Percentiles rank a stretch among this genome's conserved stretches.
phyloP scores from a whole-genome alignment of 2,113 vertebrate species.

The Datnioides undecimradiatus region DNA sequence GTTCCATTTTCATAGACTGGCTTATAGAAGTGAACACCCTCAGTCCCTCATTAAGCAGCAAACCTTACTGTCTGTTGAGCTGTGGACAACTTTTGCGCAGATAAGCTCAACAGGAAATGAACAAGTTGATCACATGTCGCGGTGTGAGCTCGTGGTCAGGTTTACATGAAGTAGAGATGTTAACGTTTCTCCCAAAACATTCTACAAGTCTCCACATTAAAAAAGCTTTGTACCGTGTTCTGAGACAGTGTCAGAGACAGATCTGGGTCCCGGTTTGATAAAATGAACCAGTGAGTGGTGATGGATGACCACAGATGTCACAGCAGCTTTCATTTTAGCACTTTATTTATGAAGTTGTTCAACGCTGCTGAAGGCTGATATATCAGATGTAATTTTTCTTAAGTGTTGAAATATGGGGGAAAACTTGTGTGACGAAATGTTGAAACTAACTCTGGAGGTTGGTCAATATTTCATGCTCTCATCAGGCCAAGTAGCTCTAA shows the following conservation, averaged over 20 bases:
- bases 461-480: not conserved
- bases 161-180: not conserved
- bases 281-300: not conserved
- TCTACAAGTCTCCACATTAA: not conserved
- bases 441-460: not conserved
- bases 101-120: not conserved
- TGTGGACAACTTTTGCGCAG: not conserved
- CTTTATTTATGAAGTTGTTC: constrained; percentile 5
- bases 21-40: not conserved
- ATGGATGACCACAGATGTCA: constrained; percentile 34
- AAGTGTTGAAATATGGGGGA: not conserved
- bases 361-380: not conserved
- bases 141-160: too few species aligned
- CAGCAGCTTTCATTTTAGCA: constrained; percentile 4
- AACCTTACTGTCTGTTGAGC: not conserved
- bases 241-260: not conserved
- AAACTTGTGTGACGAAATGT: not conserved
- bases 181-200: not conserved
- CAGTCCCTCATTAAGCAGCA: not conserved
- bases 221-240: not conserved
- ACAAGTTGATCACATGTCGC: not conserved
- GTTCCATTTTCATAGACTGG: too few species aligned
- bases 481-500: not conserved
- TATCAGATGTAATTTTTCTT: not conserved
- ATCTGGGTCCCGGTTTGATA: constrained; percentile 1